Percentiles rank a stretch among this genome's conserved stretches.
Evolutionary conservation across 2,113 vertebrate genomes (phyloP).

Genomic region (Seriola rivoliana): DNA sequence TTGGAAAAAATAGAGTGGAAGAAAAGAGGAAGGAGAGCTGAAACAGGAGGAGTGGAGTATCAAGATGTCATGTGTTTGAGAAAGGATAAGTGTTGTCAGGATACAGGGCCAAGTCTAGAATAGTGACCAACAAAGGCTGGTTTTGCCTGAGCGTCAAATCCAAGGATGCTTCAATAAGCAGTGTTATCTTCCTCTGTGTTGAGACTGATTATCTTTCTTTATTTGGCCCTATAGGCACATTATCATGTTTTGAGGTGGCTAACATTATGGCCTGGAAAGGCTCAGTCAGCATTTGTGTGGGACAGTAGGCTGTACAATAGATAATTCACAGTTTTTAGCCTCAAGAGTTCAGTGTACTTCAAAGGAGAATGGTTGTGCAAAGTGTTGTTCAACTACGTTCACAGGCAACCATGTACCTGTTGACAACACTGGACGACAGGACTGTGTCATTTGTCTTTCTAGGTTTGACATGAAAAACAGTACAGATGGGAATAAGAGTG

Average conservation of each 20-base stretch:
- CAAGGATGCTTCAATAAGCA: neutral
- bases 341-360: neutral
- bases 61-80: slow-evolving; percentile 47
- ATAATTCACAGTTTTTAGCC: neutral
- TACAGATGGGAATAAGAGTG: neutral
- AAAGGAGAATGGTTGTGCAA: neutral
- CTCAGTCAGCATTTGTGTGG: neutral
- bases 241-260: neutral
- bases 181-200: neutral
- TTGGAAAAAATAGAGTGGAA: slow-evolving; percentile 2
- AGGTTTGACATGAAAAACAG: neutral
- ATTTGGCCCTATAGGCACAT: neutral
- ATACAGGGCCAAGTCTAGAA: slow-evolving; percentile 20
- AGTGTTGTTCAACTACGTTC: neutral
- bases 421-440: neutral
- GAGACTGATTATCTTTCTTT: neutral
- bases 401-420: neutral
- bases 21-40: slow-evolving; percentile 29
- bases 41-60: slow-evolving; percentile 38
- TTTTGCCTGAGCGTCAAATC: neutral
- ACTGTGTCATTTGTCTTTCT: neutral
- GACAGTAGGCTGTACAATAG: neutral
- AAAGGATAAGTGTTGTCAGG: slow-evolving; percentile 41
- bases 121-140: slow-evolving; percentile 25
- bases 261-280: neutral